phyloP scores from a whole-genome alignment of 2,113 vertebrate species.

The Tichodroma muraria region DNA sequence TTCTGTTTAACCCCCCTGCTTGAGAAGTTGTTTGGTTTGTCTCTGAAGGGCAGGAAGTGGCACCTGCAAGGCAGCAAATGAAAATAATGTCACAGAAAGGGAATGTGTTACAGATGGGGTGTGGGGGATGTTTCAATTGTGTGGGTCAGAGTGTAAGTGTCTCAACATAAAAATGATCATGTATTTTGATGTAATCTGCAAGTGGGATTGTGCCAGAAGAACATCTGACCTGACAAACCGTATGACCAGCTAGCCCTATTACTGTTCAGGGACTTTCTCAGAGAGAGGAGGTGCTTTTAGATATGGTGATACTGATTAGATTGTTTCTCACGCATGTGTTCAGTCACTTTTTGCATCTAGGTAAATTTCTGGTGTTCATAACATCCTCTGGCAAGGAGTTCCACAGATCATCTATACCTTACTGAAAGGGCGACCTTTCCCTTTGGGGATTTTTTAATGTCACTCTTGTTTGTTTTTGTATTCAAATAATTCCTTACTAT shows the following conservation, averaged over 20 bases:
- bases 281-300: neutral
- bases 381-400: neutral
- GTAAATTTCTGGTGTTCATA: neutral
- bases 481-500: neutral
- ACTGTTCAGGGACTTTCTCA: neutral
- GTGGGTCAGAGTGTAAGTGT: neutral
- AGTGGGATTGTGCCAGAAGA: neutral
- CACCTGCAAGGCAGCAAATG: conserved; percentile 51
- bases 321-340: neutral
- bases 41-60: conserved; percentile 24
- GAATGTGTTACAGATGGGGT: neutral
- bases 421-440: neutral
- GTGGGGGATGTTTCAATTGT: neutral
- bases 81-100: neutral
- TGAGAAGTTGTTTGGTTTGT: neutral
- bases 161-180: neutral
- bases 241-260: neutral
- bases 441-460: neutral
- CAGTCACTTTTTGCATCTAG: neutral
- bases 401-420: neutral
- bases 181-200: neutral
- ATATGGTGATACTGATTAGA: neutral
- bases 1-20: conserved; percentile 22
- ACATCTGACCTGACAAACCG: neutral
- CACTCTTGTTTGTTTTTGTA: neutral